phyloP scores from a whole-genome alignment of 2,113 vertebrate species.

The Lucifuga dentata region DNA sequence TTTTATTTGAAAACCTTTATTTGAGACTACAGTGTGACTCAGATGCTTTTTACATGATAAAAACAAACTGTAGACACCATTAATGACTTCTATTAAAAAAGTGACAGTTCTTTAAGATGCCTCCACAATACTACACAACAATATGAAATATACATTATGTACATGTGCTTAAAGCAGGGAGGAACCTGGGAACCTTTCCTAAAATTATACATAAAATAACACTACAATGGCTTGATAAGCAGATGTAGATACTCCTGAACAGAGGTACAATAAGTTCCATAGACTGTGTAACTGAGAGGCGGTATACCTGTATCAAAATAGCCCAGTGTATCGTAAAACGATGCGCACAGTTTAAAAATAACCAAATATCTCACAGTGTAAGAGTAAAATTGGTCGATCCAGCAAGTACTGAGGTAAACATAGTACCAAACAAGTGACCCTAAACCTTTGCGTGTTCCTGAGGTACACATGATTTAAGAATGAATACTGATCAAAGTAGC shows the following conservation, averaged over 20 bases:
- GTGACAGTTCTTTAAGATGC: conserved; percentile 29
- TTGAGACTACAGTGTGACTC: conserved; percentile 50
- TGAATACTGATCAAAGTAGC: too few relatives aligned
- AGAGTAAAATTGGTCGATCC: conserved; percentile 11
- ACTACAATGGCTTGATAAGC: conserved; percentile 59
- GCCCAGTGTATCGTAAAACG: conserved; percentile 40
- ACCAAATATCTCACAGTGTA: conserved; percentile 45
- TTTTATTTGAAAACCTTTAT: too few relatives aligned
- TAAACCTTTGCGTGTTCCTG: conserved; percentile 16
- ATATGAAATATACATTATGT: conserved; percentile 72
- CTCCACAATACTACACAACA: conserved; percentile 57
- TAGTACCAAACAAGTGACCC: conserved; percentile 8
- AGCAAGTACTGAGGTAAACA: conserved; percentile 6
- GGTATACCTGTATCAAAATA: conserved; percentile 48
- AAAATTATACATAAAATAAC: conserved; percentile 43
- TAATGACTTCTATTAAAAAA: conserved; percentile 43
- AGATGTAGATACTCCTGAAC: conserved; percentile 32
- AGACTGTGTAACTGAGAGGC: conserved; percentile 38
- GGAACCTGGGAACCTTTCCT: conserved; percentile 9
- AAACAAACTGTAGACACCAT: conserved; percentile 50
- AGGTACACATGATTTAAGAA: too few relatives aligned
- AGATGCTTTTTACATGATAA: conserved; percentile 53
- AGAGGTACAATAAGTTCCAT: conserved; percentile 57
- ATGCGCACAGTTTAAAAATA: conserved; percentile 59
- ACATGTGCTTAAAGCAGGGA: conserved; percentile 47